Evolutionary conservation across 2,113 vertebrate species (phyloP), one percentile per base, ranked within the genome.

Genomic region (Solea senegalensis): DNA sequence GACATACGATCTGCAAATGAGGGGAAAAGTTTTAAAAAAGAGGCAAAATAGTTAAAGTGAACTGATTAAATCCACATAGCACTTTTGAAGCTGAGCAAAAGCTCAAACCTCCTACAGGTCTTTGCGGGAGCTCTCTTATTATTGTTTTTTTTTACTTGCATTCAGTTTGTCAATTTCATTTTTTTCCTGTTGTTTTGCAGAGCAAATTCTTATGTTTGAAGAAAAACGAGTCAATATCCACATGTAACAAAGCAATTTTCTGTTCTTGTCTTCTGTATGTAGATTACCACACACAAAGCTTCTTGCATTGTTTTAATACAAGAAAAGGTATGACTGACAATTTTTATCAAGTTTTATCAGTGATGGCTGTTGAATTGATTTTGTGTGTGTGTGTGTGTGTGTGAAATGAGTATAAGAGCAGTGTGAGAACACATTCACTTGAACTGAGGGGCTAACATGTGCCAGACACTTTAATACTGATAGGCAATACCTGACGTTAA

Each of bases 281-380:
- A 21, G 21, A 21, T 21, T 21, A 21, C 21, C 21, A 6, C 34
- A 34, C 34, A 34, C 34, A 34, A 34, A 34, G 34, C 34, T 34
- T 34, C 34, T 34, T 34, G 34, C 34, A 34, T 34, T 34, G 5
- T 34, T 21, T 1, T 21, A 21, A 21, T 21, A 1, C 21, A 21
- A 21, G 21, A 21, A 21, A 21, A 21, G 21, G 21, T 21, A 21
- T 1, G 21, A 21, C 21, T 21, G 21, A 21, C 21, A 21, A 21
- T 21, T 21, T 21, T 21, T 21, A 21, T 21, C 21, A 21, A 78
- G 62, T 71, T 81, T 80, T 14, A 74, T 70, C 40, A 28, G 52
- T 27, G 63, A 16, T 39, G 46, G 49, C 16, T 73, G 26, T 40
- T 51, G 13, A 46, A 56, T 43, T 8, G 4, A 56, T 53, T 54